Base-by-base conservation (phyloP, 2,113 vertebrate species). In the Formicarius rufipectus region DNA sequence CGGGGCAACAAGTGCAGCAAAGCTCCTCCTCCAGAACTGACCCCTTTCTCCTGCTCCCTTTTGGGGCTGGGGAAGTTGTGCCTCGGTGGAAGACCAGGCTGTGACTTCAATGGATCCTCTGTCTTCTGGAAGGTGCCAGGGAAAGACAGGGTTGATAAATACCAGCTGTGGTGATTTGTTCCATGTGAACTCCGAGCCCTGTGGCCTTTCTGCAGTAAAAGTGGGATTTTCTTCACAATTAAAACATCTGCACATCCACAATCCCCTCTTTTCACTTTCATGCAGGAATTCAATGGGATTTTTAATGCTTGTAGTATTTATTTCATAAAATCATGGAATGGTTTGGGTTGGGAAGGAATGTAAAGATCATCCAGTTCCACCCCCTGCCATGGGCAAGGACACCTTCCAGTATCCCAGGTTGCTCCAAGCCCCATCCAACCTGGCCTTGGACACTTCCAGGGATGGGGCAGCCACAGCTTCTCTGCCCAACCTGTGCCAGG, bases 351-450 rank as follows among this genome's bases (percentile, higher is more conserved):
- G 39, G 44, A 55, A 28, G 14, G 33, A n/a, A 1, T 0, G 33
- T 4, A 7, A 69, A 69, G 7, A 17, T 40, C 56, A 62, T 14
- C 4, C 0, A 24, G 6, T 55, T 20, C 28, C n/a, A 59, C 4
- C 45, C 14, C 12, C 12, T 39, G 27, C 14, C 9, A 20, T 45
- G 47, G 28, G 12, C 15, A 69, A 64, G 24, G 28, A 47, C 30
- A 50, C 10, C 8, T 73, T 5, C 44, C 59, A 33, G 18, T 9
- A 1, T 3, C 22, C 37, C 44, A 66, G 12, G 14, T 1, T 52
- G 5, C 6, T 81, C 77, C 77, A 59, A 42, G 4, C 15, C 12
- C 37, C 0, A 0, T 66, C 59, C 60, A 67, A 0, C 9, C 52
- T 59, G 45, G 45, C 45, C 37, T n/a, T 28, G 77, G 4, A 21